A percentile compares a stretch with the other conserved stretches of the same genome.
These are phyloP conservation scores for Sminthurides bifidus DNA, from an alignment of 1,140 invertebrate genomes.

Conservation along the genomic window DNA sequence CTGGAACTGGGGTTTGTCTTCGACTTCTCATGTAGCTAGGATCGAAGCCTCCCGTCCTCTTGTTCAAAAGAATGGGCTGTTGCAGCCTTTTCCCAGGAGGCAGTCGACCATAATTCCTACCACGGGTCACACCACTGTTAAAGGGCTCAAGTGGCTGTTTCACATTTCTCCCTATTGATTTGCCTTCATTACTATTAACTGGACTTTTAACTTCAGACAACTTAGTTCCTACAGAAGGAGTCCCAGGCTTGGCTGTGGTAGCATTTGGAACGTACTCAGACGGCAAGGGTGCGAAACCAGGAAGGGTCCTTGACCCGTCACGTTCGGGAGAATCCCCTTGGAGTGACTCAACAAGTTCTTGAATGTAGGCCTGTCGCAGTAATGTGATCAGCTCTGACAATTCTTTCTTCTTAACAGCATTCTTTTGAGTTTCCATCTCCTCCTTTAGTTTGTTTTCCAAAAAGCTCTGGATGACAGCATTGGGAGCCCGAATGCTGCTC, in stretches of 20 bases:
- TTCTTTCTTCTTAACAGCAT: slow-evolving; percentile 16
- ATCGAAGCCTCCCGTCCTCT: neutral
- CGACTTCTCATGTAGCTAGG: neutral
- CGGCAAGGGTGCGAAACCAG: neutral
- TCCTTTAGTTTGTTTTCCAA: slow-evolving; percentile 22
- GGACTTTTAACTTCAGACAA: too few relatives aligned
- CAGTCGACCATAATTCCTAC: too few relatives aligned
- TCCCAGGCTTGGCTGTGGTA: neutral
- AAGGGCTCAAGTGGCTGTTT: too few relatives aligned
- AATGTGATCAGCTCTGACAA: slow-evolving; percentile 20
- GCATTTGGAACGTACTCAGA: neutral
- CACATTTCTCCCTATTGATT: too few relatives aligned
- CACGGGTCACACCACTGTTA: too few relatives aligned
- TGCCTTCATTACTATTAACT: too few relatives aligned
- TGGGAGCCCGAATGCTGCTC: slow-evolving; percentile 11
- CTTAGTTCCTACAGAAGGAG: neutral
- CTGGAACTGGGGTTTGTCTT: neutral
- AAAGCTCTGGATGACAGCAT: slow-evolving; percentile 21
- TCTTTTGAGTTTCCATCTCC: slow-evolving; percentile 12
- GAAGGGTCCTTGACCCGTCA: neutral
- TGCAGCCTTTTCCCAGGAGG: too few relatives aligned
- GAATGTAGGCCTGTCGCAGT: slow-evolving; percentile 23
- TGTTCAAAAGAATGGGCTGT: neutral
- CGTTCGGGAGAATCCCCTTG: neutral
- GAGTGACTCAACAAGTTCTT: slow-evolving; percentile 24